Conservation (phyloP, 2,113 vertebrate genomes). For the Lepus europaeus region DNA sequence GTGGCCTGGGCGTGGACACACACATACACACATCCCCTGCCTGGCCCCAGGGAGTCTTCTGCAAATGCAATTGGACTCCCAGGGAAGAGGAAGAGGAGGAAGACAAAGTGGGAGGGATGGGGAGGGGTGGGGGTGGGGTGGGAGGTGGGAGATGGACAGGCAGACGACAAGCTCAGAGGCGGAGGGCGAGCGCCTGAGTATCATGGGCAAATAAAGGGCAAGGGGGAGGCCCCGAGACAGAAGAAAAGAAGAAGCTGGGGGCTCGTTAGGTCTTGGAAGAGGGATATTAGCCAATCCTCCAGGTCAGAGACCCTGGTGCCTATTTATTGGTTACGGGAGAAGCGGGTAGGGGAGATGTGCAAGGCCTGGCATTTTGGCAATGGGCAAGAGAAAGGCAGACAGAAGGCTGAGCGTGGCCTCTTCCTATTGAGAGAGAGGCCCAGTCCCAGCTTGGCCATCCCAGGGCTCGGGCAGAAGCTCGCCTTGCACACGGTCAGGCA, state of each 20-base stretch:
- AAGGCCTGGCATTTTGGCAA: not conserved
- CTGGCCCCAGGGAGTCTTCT: not conserved
- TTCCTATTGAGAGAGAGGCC: not conserved
- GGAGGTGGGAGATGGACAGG: not conserved
- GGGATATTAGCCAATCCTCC: not conserved
- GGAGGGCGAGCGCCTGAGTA: not conserved
- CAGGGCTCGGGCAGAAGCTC: not conserved
- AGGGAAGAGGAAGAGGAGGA: not conserved
- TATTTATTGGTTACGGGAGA: constrained; percentile 20
- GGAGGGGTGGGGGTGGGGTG: too few relatives aligned
- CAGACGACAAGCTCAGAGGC: not conserved
- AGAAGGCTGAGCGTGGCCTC: not conserved
- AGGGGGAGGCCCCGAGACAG: not conserved
- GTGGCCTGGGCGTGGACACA: too few relatives aligned
- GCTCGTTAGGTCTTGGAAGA: not conserved
- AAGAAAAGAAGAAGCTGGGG: not conserved
- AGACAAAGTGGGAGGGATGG: not conserved
- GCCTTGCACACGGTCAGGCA: not conserved
- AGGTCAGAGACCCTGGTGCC: not conserved
- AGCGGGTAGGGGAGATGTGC: not conserved
- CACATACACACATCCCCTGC: too few relatives aligned
- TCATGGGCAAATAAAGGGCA: not conserved
- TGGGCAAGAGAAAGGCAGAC: not conserved
- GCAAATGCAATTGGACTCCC: not conserved
- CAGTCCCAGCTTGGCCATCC: not conserved